Evolutionary conservation across 2,888 invertebrate species (phyloP).

Genomic region (Arenicola marina): DNA sequence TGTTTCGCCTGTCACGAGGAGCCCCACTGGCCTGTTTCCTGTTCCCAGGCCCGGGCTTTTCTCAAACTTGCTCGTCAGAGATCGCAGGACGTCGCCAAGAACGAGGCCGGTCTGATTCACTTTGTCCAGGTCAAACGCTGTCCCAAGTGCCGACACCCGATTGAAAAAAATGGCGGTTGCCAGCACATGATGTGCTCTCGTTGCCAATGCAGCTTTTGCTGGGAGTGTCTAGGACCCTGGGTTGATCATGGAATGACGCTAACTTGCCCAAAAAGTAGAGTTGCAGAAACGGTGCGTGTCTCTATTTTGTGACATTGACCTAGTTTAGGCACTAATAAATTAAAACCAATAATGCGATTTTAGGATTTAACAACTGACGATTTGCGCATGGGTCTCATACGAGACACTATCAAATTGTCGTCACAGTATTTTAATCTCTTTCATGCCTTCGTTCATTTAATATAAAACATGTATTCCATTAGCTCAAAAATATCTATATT

Average conservation of each 20-base stretch:
- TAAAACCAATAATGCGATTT: too few species aligned
- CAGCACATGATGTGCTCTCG: neutral
- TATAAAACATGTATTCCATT: neutral
- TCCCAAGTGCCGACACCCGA: neutral
- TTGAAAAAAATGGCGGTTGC: neutral
- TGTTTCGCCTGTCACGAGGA: neutral
- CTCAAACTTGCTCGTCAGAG: neutral
- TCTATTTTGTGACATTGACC: neutral
- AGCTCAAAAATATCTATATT: neutral
- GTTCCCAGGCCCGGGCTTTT: neutral
- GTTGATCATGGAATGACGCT: neutral
- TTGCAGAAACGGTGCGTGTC: neutral
- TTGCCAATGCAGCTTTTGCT: neutral
- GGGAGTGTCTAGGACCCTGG: neutral
- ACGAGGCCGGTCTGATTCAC: too few species aligned
- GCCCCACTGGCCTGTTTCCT: neutral
- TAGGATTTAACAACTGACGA: too few species aligned
- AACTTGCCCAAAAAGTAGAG: neutral
- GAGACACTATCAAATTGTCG: too few species aligned
- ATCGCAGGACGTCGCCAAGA: too few species aligned
- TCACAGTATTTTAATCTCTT: too few species aligned
- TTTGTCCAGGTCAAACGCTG: neutral
- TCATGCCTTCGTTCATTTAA: too few species aligned
- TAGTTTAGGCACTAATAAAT: neutral
- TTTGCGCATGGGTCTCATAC: too few species aligned